A percentile compares a stretch with the other conserved stretches of the same genome.
These are phyloP conservation scores for Augochlora pura DNA, from an alignment of 1,140 invertebrate species.

Conservation along the genomic window DNA sequence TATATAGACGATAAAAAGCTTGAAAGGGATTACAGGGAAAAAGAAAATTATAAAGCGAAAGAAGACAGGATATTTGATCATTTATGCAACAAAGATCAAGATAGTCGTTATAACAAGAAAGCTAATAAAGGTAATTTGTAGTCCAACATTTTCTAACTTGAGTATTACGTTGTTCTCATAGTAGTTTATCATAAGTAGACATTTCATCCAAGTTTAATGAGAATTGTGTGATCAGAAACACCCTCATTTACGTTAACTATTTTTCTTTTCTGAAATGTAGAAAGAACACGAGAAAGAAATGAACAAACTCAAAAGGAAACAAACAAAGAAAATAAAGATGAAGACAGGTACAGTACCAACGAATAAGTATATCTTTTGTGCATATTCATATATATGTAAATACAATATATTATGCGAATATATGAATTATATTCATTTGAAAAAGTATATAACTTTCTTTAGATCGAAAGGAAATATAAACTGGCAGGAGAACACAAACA, in stretches of 20 bases:
- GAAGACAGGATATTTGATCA: conserved; percentile 52
- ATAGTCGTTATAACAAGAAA: conserved; percentile 43
- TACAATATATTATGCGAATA: background rate
- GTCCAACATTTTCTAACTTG: background rate
- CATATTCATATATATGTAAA: background rate
- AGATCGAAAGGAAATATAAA: conserved; percentile 75
- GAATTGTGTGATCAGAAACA: background rate
- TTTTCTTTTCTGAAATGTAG: conserved; percentile 63
- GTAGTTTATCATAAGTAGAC: background rate
- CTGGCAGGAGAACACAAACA: conserved; percentile 69
- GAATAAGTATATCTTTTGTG: conserved; percentile 3
- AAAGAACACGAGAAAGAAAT: conserved; percentile 67
- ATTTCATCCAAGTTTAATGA: background rate
- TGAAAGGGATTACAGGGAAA: conserved; percentile 69
- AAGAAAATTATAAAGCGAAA: conserved; percentile 54
- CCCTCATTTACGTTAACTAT: background rate
- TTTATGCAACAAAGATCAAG: conserved; percentile 59
- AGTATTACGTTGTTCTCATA: background rate
- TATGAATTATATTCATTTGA: conserved; percentile 38
- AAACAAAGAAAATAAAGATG: conserved; percentile 71
- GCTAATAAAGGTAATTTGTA: conserved; percentile 61
- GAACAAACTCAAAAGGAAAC: conserved; percentile 64
- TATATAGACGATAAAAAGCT: conserved; percentile 62
- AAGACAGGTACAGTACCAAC: conserved; percentile 60
- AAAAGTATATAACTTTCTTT: conserved; percentile 66